These are phyloP conservation scores for Ploceus nigricollis DNA, from an alignment of 2,113 vertebrate genomes.

Conservation along the genomic window DNA sequence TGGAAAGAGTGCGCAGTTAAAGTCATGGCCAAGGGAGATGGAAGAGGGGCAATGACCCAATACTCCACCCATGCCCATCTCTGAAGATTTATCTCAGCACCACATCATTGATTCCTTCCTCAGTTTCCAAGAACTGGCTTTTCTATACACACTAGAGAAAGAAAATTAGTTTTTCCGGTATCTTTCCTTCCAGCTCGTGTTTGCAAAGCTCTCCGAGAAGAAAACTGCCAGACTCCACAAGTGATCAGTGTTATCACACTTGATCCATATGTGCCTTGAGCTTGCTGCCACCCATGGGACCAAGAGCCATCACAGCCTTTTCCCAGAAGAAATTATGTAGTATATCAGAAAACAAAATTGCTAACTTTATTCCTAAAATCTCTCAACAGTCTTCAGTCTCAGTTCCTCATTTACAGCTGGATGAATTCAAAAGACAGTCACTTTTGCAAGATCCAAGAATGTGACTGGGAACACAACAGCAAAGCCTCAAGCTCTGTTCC, in stretches of 20 bases:
- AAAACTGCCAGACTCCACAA: not conserved
- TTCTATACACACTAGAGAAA: not conserved
- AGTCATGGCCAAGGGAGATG: not conserved
- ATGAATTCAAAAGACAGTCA: not conserved
- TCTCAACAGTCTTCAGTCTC: not conserved
- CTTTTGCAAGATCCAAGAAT: not conserved
- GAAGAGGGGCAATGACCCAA: not conserved
- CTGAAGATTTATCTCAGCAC: not conserved
- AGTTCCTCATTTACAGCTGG: not conserved
- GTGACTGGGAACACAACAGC: not conserved
- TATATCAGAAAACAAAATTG: not conserved
- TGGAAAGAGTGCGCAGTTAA: fast-evolving
- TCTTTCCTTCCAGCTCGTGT: not conserved
- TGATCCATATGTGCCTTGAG: not conserved
- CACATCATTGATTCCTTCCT: not conserved
- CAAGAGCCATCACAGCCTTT: not conserved
- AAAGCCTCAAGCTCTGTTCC: not conserved
- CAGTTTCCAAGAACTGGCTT: not conserved
- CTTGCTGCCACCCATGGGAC: not conserved
- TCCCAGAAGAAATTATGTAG: not conserved
- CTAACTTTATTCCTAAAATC: not conserved
- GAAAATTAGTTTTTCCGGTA: not conserved
- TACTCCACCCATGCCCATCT: not conserved
- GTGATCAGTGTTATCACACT: not conserved
- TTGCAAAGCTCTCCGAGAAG: not conserved